Conservation (phyloP, 1,140 invertebrate species). For the Sitodiplosis mosellana region DNA sequence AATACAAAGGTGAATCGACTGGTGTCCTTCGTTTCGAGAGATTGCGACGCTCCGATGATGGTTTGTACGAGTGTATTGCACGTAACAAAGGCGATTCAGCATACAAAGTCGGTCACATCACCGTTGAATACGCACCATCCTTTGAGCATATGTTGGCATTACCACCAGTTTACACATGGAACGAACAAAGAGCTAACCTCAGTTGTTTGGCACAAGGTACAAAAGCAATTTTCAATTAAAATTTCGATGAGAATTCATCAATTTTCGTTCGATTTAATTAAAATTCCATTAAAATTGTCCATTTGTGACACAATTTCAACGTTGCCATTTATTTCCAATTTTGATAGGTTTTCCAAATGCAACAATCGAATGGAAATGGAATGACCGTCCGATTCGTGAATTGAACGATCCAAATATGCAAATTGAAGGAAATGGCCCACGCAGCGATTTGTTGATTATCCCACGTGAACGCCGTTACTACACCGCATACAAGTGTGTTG, state of each 20-base stretch:
- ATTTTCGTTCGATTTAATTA: background rate
- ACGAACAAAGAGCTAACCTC: slow-evolving; percentile 56
- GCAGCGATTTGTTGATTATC: slow-evolving; percentile 45
- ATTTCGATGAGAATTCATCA: background rate
- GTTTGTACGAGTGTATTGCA: slow-evolving; percentile 74
- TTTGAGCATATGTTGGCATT: slow-evolving; percentile 53
- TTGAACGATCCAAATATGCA: slow-evolving; percentile 33
- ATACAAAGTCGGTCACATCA: slow-evolving; percentile 60
- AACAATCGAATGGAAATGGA: slow-evolving; percentile 65
- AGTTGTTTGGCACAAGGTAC: slow-evolving; percentile 71
- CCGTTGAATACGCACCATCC: slow-evolving; percentile 62
- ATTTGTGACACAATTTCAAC: too few species aligned
- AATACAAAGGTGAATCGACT: slow-evolving; percentile 36
- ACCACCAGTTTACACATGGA: slow-evolving; percentile 62
- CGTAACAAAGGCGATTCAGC: slow-evolving; percentile 56
- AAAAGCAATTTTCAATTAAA: background rate
- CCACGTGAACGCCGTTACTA: slow-evolving; percentile 45
- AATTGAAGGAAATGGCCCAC: slow-evolving; percentile 43
- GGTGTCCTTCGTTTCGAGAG: slow-evolving; percentile 43
- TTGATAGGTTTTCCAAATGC: slow-evolving; percentile 55
- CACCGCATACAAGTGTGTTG: slow-evolving; percentile 63
- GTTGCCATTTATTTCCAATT: background rate
- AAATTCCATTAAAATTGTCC: too few species aligned
- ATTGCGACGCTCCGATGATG: slow-evolving; percentile 54
- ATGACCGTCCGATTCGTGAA: slow-evolving; percentile 29